Percentiles rank a stretch among this genome's conserved stretches.
Conservation (phyloP, 1,140 invertebrate species). For the Habropoda laboriosa region DNA sequence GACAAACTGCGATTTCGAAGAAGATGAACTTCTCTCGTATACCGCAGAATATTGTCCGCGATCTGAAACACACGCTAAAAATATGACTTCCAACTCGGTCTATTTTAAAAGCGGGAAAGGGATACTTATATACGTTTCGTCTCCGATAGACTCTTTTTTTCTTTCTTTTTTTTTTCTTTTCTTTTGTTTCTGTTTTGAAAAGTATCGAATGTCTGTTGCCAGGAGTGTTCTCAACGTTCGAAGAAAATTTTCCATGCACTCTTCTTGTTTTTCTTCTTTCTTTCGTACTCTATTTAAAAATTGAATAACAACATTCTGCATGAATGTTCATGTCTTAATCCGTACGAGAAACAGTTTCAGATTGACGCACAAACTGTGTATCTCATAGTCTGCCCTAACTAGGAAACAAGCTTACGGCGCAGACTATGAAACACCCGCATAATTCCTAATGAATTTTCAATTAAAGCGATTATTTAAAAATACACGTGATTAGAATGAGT, state of each 20-base stretch:
- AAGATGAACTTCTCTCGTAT: conserved; percentile 48
- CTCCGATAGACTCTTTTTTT: background rate
- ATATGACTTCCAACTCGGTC: conserved; percentile 9
- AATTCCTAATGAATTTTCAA: background rate
- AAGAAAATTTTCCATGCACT: background rate
- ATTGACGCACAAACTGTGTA: conserved; percentile 24
- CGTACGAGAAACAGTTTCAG: conserved; percentile 29
- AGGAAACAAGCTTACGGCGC: background rate
- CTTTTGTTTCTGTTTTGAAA: background rate
- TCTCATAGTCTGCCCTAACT: conserved; percentile 18
- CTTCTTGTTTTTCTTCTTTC: background rate
- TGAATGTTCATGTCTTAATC: background rate
- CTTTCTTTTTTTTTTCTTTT: background rate
- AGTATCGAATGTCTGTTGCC: background rate
- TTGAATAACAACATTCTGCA: background rate
- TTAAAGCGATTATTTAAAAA: conserved; percentile 1
- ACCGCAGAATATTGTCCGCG: conserved; percentile 33
- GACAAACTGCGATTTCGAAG: conserved; percentile 42
- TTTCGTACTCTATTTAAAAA: background rate
- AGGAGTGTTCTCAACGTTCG: background rate
- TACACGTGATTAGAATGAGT: background rate
- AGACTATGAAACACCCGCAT: conserved; percentile 25
- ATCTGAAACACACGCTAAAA: conserved; percentile 48
- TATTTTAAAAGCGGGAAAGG: conserved; percentile 19
- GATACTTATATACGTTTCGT: background rate